Evolutionary conservation across 2,113 vertebrate genomes (phyloP).

Genomic region (Spilogale gracilis): DNA sequence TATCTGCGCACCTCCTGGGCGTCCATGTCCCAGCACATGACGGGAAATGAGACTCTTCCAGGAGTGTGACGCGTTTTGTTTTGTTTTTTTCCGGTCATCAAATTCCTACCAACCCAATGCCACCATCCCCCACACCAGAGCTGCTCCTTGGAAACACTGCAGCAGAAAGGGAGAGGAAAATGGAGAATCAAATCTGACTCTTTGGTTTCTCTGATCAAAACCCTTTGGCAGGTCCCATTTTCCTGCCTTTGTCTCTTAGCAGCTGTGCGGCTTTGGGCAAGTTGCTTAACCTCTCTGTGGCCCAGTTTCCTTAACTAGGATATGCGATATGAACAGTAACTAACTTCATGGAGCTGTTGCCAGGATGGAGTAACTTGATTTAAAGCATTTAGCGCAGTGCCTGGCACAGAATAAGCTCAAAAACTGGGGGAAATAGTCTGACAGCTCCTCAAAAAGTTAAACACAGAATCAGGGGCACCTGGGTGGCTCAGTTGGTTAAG

Average conservation of each 20-base stretch:
- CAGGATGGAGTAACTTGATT: not conserved
- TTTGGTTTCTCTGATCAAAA: not conserved
- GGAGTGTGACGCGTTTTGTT: not conserved
- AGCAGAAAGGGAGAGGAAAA: not conserved
- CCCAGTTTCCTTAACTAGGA: not conserved
- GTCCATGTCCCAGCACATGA: not conserved
- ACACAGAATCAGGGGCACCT: not conserved
- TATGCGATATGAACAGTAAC: not conserved
- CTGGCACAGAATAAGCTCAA: not conserved
- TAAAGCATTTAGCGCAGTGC: not conserved
- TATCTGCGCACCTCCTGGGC: accelerated
- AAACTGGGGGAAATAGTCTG: too few relatives aligned
- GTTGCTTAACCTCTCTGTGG: not conserved
- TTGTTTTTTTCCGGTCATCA: not conserved
- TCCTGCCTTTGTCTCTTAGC: not conserved
- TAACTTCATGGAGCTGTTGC: not conserved
- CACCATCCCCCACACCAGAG: not conserved
- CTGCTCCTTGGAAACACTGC: not conserved
- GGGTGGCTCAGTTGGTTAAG: too few relatives aligned
- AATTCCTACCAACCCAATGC: not conserved
- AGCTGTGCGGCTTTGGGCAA: not conserved
- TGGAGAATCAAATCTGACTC: not conserved
- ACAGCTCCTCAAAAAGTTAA: not conserved
- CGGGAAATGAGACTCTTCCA: not conserved
- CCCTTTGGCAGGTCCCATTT: accelerated